These are phyloP conservation scores for Nemotelus pantherinus DNA, from an alignment of 2,888 invertebrate species.

Conservation along the genomic window DNA sequence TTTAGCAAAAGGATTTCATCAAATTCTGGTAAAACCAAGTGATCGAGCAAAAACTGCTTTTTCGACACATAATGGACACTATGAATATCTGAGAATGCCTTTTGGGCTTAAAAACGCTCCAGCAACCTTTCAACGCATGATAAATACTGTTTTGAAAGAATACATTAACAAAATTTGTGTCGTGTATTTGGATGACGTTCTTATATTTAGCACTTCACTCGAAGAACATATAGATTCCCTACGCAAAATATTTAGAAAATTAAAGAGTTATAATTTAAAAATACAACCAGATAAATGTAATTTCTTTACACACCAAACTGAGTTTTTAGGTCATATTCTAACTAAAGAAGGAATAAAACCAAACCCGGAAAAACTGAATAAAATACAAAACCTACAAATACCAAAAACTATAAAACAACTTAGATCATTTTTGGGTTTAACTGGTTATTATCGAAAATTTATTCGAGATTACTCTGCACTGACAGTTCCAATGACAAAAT, in stretches of 20 bases:
- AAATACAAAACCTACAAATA: constrained; percentile 19
- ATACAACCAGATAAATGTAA: constrained; percentile 35
- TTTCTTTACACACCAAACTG: constrained; percentile 25
- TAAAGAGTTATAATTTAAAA: constrained; percentile 43
- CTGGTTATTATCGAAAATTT: constrained; percentile 37
- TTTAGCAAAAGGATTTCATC: constrained; percentile 51
- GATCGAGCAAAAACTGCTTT: constrained; percentile 39
- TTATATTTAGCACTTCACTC: constrained; percentile 47
- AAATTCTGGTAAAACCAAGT: constrained; percentile 23
- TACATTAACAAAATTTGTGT: constrained; percentile 51
- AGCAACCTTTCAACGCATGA: constrained; percentile 37
- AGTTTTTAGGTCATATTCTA: constrained; percentile 32
- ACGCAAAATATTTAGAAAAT: constrained; percentile 52
- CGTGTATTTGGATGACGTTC: constrained; percentile 41
- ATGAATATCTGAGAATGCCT: constrained; percentile 39
- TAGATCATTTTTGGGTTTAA: constrained; percentile 29
- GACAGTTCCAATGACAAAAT: constrained; percentile 29
- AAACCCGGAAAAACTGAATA: not conserved
- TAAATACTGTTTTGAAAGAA: constrained; percentile 50
- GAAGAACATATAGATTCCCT: constrained; percentile 54
- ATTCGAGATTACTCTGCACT: constrained; percentile 28
- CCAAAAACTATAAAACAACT: constrained; percentile 32
- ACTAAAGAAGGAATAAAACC: not conserved
- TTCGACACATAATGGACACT: constrained; percentile 28
- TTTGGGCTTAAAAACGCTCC: constrained; percentile 42